These are phyloP conservation scores for Leucophenga montana DNA, from an alignment of 2,888 invertebrate genomes.

Conservation along the genomic window DNA sequence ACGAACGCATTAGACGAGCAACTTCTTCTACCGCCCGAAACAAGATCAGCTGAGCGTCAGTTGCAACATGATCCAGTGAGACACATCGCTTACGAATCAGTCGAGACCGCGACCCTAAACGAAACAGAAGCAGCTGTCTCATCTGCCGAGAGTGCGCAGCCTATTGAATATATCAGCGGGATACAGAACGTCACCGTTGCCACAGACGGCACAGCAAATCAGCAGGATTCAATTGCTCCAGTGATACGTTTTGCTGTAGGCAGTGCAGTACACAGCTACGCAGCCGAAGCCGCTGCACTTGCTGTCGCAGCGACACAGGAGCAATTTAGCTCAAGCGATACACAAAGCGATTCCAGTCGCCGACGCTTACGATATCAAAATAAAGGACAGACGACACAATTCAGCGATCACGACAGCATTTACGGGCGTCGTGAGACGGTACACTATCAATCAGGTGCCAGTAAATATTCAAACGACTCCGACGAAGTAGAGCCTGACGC, in stretches of 20 bases:
- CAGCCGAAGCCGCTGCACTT: slow-evolving; percentile 43
- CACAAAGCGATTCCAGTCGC: slow-evolving; percentile 72
- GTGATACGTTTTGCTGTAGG: slow-evolving; percentile 69
- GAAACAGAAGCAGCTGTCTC: slow-evolving; percentile 60
- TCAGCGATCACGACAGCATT: slow-evolving; percentile 76
- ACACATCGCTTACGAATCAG: slow-evolving; percentile 40
- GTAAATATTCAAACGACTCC: slow-evolving; percentile 75
- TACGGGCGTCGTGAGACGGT: slow-evolving; percentile 63
- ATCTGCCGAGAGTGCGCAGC: slow-evolving; percentile 64
- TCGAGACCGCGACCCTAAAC: slow-evolving; percentile 44
- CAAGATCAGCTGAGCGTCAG: slow-evolving; percentile 33
- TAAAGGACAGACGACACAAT: slow-evolving; percentile 75
- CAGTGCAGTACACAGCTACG: slow-evolving; percentile 61
- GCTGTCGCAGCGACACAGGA: slow-evolving; percentile 46
- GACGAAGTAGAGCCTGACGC: slow-evolving; percentile 50
- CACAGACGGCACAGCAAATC: not conserved
- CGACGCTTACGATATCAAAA: slow-evolving; percentile 75
- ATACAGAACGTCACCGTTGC: not conserved
- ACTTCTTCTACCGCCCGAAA: slow-evolving; percentile 28
- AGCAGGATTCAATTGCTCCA: slow-evolving; percentile 19
- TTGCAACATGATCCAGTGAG: slow-evolving; percentile 36
- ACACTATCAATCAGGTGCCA: slow-evolving; percentile 66
- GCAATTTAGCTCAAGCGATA: slow-evolving; percentile 58
- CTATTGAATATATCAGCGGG: slow-evolving; percentile 38
- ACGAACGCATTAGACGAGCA: slow-evolving; percentile 25